These are phyloP conservation scores for Lycophotia porphyrea DNA, from an alignment of 2,888 invertebrate genomes.

Conservation along the genomic window DNA sequence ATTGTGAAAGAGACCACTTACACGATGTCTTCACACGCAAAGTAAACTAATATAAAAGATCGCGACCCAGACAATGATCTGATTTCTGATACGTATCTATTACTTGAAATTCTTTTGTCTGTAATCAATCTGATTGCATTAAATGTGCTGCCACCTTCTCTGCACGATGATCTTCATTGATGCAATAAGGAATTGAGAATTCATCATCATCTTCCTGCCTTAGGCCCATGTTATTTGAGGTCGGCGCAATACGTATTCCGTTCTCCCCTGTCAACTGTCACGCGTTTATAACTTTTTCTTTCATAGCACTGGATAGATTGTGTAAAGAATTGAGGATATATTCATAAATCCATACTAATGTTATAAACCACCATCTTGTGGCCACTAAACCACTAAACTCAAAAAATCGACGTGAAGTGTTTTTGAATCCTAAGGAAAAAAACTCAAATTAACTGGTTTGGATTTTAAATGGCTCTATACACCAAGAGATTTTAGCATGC, in stretches of 20 bases:
- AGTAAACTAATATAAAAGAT: conserved; percentile 61
- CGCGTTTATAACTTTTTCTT: neutral
- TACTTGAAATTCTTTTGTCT: conserved; percentile 40
- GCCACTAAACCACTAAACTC: too few species aligned
- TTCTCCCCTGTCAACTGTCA: neutral
- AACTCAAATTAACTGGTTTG: too few species aligned
- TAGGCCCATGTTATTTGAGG: neutral
- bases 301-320: neutral
- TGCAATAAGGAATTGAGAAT: neutral
- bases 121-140: conserved; percentile 10
- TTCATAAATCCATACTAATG: neutral
- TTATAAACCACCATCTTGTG: neutral
- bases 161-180: neutral
- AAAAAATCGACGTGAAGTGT: too few species aligned
- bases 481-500: too few species aligned
- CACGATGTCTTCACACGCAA: conserved; percentile 45
- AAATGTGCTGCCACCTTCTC: neutral
- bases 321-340: neutral
- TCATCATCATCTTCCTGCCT: neutral
- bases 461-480: too few species aligned
- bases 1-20: conserved; percentile 14
- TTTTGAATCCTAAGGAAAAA: too few species aligned
- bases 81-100: conserved; percentile 53
- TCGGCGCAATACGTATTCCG: too few species aligned
- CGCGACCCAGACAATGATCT: conserved; percentile 53